Evolutionary conservation across 1,140 invertebrate species (phyloP).

Genomic region (Trachymyrmex septentrionalis): DNA sequence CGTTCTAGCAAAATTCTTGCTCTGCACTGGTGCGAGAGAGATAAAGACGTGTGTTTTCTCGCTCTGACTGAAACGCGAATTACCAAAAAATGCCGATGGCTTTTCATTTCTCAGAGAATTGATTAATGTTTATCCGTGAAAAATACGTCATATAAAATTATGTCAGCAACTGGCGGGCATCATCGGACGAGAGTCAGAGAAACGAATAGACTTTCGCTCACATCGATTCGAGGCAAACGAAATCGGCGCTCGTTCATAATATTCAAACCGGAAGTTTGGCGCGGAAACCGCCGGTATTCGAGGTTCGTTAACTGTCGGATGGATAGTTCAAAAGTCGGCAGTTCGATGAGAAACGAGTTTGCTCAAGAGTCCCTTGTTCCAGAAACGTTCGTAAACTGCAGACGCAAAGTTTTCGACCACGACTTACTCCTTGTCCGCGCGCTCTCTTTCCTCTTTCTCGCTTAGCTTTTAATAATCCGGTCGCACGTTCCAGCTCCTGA

Average conservation of each 20-base stretch:
- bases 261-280: conserved; percentile 64
- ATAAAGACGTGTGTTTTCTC: too few species aligned
- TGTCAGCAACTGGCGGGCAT: neutral
- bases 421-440: conserved; percentile 12
- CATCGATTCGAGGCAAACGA: neutral
- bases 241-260: conserved; percentile 21
- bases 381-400: conserved; percentile 68
- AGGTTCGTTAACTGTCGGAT: conserved; percentile 66
- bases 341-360: conserved; percentile 72
- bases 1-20: too few species aligned
- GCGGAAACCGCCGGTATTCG: conserved; percentile 48
- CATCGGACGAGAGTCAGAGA: neutral
- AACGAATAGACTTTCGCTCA: neutral
- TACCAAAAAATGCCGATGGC: too few species aligned
- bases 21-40: too few species aligned
- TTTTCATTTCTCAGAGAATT: neutral
- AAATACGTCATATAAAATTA: neutral
- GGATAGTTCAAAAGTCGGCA: conserved; percentile 41
- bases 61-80: too few species aligned
- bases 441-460: conserved; percentile 36
- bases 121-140: neutral
- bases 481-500: conserved; percentile 72
- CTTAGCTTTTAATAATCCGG: conserved; percentile 75
- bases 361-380: conserved; percentile 74
- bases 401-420: conserved; percentile 71